A percentile compares a stretch with the other conserved stretches of the same genome.
These are phyloP conservation scores for Brachionus sp. DNA, from an alignment of 1,140 invertebrate genomes.

Conservation along the genomic window DNA sequence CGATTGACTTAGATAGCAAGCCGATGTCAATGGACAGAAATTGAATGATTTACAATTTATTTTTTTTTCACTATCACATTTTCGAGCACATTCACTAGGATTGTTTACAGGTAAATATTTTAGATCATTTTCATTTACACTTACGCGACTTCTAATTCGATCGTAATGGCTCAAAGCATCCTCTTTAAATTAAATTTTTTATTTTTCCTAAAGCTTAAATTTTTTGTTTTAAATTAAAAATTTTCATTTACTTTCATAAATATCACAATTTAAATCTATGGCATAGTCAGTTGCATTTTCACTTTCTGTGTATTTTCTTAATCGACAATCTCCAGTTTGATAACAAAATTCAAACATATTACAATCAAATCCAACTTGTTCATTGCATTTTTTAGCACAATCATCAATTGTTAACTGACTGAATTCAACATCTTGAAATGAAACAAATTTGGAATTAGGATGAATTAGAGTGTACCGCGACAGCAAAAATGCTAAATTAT, in stretches of 20 bases:
- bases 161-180: slow-evolving; percentile 34
- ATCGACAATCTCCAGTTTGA: slow-evolving; percentile 23
- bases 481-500: background rate
- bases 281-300: background rate
- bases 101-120: background rate
- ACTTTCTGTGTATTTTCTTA: background rate
- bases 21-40: background rate
- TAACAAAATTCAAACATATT: slow-evolving; percentile 34
- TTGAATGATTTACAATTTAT: slow-evolving; percentile 43
- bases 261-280: slow-evolving; percentile 1
- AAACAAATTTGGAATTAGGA: background rate
- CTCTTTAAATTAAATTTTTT: background rate
- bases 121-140: slow-evolving; percentile 17
- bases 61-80: slow-evolving; percentile 13
- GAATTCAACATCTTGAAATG: background rate
- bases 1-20: background rate
- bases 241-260: slow-evolving; percentile 29
- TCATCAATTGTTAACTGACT: slow-evolving; percentile 4
- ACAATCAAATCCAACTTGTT: slow-evolving; percentile 40
- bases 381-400: slow-evolving; percentile 26
- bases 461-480: background rate
- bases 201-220: background rate
- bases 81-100: slow-evolving; percentile 25
- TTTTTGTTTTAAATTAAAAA: background rate
- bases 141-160: background rate